Evolutionary conservation across 2,888 invertebrate genomes (phyloP), one percentile per base, ranked within the genome.

Genomic region (Parnassius orleans): DNA sequence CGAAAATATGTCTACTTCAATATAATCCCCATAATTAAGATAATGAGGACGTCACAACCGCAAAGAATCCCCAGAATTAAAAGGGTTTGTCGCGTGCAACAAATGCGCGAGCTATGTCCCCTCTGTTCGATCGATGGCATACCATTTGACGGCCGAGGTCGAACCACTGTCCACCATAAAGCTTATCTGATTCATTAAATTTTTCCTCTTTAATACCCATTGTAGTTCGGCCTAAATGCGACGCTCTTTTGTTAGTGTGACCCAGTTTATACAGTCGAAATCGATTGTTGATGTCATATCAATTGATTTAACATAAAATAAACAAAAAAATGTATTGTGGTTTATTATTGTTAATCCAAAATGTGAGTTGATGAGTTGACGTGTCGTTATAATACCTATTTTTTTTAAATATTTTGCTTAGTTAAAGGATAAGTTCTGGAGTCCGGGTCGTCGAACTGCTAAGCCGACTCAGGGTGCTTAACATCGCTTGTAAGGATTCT

Each of bases 401-500:
- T 77, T 83, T 82, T 75, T 42, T 47, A 46, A 79, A 78, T 73
- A 72, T 44, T 77, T 81, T 77, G 73, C 74, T 68, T 70, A 73
- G 70, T 61, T 56, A 65, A 78, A 76, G 74, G 78, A 83, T 84
- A 82, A 83, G 76, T 84, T 81, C 80, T 79, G 83, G 76, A 79
- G 73, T 72, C 72, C 72, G 79, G 90, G 90, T 90, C 90, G 81
- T 81, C 84, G 91, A 87, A 89, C 91, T 87, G 84, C 83, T 80
- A 87, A 89, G 87, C 89, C 88, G 85, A 84, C 87, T 83, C 80
- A 82, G 80, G 85, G 86, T 84, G 86, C 88, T 90, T 87, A 85
- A 81, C 86, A 83, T 82, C 85, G 89, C 87, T 90, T 89, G 88
- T 90, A 88, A 87, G 91, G 90, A 90, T 91, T 91, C 91, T 84